Conservation (phyloP, 64 coral and sea anemone genomes). For the Montipora cactus region DNA sequence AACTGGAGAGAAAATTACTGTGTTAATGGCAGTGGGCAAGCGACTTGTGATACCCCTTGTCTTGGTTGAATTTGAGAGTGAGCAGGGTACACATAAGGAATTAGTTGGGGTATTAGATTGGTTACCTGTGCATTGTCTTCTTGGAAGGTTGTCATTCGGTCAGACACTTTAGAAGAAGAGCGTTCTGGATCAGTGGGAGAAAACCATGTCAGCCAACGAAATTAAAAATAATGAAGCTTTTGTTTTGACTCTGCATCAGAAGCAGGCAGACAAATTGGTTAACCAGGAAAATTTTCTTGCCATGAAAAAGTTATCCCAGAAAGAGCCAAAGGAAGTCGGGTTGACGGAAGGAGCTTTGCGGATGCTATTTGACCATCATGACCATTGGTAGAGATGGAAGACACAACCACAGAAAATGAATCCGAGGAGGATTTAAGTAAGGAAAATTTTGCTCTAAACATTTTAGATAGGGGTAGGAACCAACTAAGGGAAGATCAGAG, state of each 20-base stretch:
- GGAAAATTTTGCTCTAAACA: not conserved
- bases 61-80: not conserved
- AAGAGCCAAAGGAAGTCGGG: not conserved
- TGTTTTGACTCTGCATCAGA: not conserved
- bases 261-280: not conserved
- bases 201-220: not conserved
- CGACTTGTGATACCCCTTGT: not conserved
- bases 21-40: not conserved
- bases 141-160: constrained; percentile 13
- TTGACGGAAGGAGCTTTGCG: not conserved
- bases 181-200: constrained; percentile 25
- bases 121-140: constrained; percentile 23
- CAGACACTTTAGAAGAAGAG: constrained; percentile 2
- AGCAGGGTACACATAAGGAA: not conserved
- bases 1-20: no score
- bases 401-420: not conserved
- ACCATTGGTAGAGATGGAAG: not conserved
- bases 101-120: constrained; percentile 1
- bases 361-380: not conserved
- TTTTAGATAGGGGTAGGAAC: not conserved
- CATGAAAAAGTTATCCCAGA: not conserved
- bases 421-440: not conserved
- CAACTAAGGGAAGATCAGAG: not conserved
- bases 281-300: not conserved
- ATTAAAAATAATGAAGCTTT: not conserved